phyloP scores from a whole-genome alignment of 2,113 vertebrate species.

The Thalassoma bifasciatum region DNA sequence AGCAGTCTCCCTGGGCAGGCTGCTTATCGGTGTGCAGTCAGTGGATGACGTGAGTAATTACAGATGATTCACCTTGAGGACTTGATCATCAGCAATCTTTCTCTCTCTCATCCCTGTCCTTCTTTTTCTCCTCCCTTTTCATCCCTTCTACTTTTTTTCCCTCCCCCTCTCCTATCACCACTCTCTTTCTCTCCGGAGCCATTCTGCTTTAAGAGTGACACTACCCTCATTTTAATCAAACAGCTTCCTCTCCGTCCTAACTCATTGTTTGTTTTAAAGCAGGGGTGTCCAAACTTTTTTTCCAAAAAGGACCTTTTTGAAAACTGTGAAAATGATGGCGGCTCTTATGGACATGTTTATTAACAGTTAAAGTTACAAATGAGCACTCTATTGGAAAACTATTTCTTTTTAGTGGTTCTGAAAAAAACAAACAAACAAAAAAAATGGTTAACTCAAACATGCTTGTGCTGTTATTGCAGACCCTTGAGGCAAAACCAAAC shows the following conservation, averaged over 20 bases:
- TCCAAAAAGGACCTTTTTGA: too few relatives aligned
- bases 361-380: too few relatives aligned
- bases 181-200: slow-evolving; percentile 26
- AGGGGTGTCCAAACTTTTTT: too few relatives aligned
- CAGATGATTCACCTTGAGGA: slow-evolving; percentile 95
- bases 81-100: slow-evolving; percentile 81
- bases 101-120: slow-evolving; percentile 40
- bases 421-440: too few relatives aligned
- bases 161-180: slow-evolving; percentile 27
- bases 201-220: slow-evolving; percentile 39
- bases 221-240: slow-evolving; percentile 46
- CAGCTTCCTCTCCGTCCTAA: slow-evolving; percentile 34
- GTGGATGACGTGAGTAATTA: slow-evolving; percentile 95
- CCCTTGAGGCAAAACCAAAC: too few relatives aligned
- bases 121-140: slow-evolving; percentile 9
- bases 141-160: slow-evolving; percentile 28
- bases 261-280: slow-evolving; percentile 53
- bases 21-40: slow-evolving; percentile 92
- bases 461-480: too few relatives aligned
- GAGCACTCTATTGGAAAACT: too few relatives aligned
- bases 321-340: too few relatives aligned
- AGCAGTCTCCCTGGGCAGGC: slow-evolving; percentile 90
- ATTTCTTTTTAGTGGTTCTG: too few relatives aligned
- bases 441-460: too few relatives aligned
- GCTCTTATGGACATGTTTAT: too few relatives aligned